Percentiles rank a stretch among this genome's conserved stretches.
These are phyloP conservation scores for Holacanthella duospinosa DNA, from an alignment of 2,888 invertebrate genomes.

Conservation along the genomic window DNA sequence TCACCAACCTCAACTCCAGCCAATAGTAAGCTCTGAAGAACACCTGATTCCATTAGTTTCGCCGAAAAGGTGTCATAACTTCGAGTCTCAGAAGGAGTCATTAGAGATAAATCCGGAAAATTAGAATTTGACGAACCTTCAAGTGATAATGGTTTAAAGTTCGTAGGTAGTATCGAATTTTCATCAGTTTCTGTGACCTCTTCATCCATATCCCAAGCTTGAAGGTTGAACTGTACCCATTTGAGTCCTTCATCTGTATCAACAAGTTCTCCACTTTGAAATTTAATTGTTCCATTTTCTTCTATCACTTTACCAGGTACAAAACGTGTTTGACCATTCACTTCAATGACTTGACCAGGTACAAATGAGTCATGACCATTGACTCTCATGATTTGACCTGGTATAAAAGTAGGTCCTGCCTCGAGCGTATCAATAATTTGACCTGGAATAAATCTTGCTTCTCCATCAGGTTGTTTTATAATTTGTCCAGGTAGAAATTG, in stretches of 20 bases:
- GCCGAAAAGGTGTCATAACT: neutral
- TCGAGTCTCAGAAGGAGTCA: constrained; percentile 44
- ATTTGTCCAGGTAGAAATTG: constrained; percentile 60
- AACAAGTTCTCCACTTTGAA: constrained; percentile 59
- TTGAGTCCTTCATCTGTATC: constrained; percentile 38
- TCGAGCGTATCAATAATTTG: constrained; percentile 60
- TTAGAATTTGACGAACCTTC: neutral
- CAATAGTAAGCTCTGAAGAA: constrained; percentile 56
- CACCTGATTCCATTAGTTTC: constrained; percentile 52
- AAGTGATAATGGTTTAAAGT: neutral
- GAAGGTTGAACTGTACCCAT: neutral
- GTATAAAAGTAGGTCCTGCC: constrained; percentile 64
- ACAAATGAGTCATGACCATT: constrained; percentile 51
- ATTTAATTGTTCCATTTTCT: constrained; percentile 47
- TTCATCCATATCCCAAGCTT: neutral
- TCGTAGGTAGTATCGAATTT: neutral
- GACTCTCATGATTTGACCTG: constrained; percentile 49
- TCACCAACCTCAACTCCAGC: constrained; percentile 59
- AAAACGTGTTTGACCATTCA: constrained; percentile 42
- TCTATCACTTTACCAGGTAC: constrained; percentile 23
- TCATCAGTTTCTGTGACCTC: neutral
- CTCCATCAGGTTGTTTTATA: constrained; percentile 53
- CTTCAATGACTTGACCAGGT: constrained; percentile 50
- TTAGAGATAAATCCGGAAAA: neutral
- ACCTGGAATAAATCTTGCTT: constrained; percentile 65